These are phyloP conservation scores for Bostrychus sinensis DNA, from an alignment of 2,113 vertebrate species.

Conservation along the genomic window DNA sequence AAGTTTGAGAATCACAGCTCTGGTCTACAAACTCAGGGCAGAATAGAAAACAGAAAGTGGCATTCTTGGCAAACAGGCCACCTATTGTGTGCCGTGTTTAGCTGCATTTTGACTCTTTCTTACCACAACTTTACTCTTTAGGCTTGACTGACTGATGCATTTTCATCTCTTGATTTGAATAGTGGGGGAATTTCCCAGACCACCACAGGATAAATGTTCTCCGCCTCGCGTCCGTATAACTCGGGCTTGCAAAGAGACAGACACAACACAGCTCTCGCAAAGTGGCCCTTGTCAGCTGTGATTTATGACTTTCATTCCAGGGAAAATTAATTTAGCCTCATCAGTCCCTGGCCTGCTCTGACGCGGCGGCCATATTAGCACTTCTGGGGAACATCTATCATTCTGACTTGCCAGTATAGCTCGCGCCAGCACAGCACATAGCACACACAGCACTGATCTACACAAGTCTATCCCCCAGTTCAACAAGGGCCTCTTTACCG, in stretches of 20 bases:
- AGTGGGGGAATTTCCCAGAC: conserved; percentile 58
- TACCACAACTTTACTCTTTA: conserved; percentile 14
- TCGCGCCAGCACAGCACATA: conserved; percentile 19
- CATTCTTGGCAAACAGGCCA: neutral
- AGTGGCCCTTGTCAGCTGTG: conserved; percentile 70
- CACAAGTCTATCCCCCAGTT: conserved; percentile 14
- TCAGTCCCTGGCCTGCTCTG: conserved; percentile 63
- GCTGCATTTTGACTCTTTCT: neutral
- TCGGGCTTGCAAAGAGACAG: conserved; percentile 65
- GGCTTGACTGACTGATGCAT: conserved; percentile 41
- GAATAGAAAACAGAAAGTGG: neutral
- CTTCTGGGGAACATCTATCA: conserved; percentile 75
- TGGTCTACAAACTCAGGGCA: too few relatives aligned
- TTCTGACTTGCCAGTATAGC: conserved; percentile 54
- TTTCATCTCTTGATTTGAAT: conserved; percentile 39
- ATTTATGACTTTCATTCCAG: conserved; percentile 76
- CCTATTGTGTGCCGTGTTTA: too few relatives aligned
- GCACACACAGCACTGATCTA: conserved; percentile 9
- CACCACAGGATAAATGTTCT: conserved; percentile 62
- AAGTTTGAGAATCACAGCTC: too few relatives aligned
- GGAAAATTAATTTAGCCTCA: conserved; percentile 76
- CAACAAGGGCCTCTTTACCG: conserved; percentile 34
- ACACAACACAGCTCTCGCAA: conserved; percentile 65
- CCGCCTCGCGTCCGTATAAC: conserved; percentile 42
- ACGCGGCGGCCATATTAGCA: conserved; percentile 66